A percentile compares a stretch with the other conserved stretches of the same genome.
Conservation (phyloP, 2,797 vertebrate species). For the Oryzias sinensis region DNA sequence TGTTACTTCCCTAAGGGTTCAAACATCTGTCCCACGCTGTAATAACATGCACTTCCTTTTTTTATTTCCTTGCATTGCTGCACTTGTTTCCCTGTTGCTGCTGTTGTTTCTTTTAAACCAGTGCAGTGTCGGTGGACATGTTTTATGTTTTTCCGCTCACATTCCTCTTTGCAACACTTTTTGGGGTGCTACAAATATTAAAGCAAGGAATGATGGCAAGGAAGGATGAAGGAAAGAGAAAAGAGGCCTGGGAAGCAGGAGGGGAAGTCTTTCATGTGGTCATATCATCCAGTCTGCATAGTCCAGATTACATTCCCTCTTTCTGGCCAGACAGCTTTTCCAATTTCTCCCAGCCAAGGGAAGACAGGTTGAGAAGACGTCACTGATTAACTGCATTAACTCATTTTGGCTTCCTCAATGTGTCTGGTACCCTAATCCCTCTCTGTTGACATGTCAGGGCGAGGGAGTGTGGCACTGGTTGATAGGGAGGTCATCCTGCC, state of each 20-base stretch:
- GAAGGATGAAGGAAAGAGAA: slow-evolving; percentile 65
- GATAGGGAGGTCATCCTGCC: slow-evolving; percentile 68
- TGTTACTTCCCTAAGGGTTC: slow-evolving; percentile 83
- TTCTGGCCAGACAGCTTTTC: slow-evolving; percentile 66
- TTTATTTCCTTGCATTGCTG: slow-evolving; percentile 31
- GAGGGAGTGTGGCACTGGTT: slow-evolving; percentile 55
- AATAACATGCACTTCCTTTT: slow-evolving; percentile 41
- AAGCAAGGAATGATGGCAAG: slow-evolving; percentile 52
- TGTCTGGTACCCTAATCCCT: slow-evolving; percentile 62
- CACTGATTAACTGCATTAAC: slow-evolving; percentile 70
- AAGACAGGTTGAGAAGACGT: slow-evolving; percentile 67
- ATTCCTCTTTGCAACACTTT: slow-evolving; percentile 16
- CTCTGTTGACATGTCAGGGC: slow-evolving; percentile 66
- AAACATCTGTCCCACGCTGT: slow-evolving; percentile 80
- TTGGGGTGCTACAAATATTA: slow-evolving; percentile 30
- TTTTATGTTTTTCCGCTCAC: no score
- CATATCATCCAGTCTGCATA: slow-evolving; percentile 68
- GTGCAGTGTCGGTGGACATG: no score
- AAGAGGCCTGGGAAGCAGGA: slow-evolving; percentile 52
- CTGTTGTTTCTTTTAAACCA: slow-evolving; percentile 7
- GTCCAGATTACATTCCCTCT: slow-evolving; percentile 71
- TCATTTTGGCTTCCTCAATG: slow-evolving; percentile 61
- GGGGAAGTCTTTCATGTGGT: slow-evolving; percentile 66
- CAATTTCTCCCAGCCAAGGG: slow-evolving; percentile 62
- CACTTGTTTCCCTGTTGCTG: slow-evolving; percentile 11